These are phyloP conservation scores for Psix sp. DNA, from an alignment of 1,140 invertebrate species.

Conservation along the genomic window DNA sequence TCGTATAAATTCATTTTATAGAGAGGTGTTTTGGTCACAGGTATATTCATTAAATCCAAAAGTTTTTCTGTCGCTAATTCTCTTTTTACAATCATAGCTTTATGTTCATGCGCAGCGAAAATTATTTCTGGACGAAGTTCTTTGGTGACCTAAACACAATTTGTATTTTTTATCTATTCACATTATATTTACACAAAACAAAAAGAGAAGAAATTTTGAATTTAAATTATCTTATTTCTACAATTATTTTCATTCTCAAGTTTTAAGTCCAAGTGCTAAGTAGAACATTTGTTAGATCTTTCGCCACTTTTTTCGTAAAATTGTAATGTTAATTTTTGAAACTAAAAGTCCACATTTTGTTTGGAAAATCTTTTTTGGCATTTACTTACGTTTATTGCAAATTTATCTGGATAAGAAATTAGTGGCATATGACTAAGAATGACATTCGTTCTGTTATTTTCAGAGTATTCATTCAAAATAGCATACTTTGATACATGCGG, in stretches of 20 bases:
- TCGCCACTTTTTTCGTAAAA: too few species aligned
- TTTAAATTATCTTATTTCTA: constrained; percentile 2
- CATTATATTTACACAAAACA: too few species aligned
- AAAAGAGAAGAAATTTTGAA: neutral
- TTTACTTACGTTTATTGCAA: constrained; percentile 65
- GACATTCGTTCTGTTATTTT: constrained; percentile 79
- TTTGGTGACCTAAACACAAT: constrained; percentile 82
- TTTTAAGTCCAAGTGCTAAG: too few species aligned
- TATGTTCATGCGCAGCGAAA: constrained; percentile 91
- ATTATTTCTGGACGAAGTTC: constrained; percentile 86
- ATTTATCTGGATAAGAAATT: constrained; percentile 79
- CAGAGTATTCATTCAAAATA: constrained; percentile 79
- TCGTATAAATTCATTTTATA: constrained; percentile 75
- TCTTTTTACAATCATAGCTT: constrained; percentile 79
- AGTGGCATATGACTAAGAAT: constrained; percentile 85
- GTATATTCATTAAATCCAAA: constrained; percentile 73
- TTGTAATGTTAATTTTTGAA: too few species aligned
- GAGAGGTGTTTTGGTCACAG: constrained; percentile 74
- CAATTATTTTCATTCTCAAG: too few species aligned
- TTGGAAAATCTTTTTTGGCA: constrained; percentile 51
- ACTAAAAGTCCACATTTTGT: constrained; percentile 75
- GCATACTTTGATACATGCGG: constrained; percentile 76
- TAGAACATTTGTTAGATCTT: too few species aligned
- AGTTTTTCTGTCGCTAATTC: constrained; percentile 74
- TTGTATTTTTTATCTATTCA: too few species aligned